A percentile compares a stretch with the other conserved stretches of the same genome.
These are phyloP conservation scores for Gastrophysa polygoni DNA, from an alignment of 2,888 invertebrate species.

Conservation along the genomic window DNA sequence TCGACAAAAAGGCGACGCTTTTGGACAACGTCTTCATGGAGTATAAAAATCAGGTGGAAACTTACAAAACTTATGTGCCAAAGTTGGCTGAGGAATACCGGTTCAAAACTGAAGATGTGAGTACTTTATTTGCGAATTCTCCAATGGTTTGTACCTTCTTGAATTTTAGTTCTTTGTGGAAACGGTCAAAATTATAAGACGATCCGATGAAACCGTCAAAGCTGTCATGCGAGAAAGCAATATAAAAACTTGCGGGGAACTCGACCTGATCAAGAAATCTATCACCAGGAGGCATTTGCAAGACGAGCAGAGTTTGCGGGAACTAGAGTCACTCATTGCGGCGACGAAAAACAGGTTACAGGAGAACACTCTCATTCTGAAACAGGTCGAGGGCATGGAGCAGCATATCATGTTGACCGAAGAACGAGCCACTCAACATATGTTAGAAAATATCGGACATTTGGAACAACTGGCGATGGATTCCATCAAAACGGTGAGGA, in stretches of 20 bases:
- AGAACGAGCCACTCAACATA: not conserved
- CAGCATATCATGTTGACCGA: slow-evolving; percentile 4
- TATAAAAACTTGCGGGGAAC: not conserved
- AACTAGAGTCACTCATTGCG: slow-evolving; percentile 10
- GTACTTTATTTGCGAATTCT: not conserved
- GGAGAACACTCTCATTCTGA: slow-evolving; percentile 14
- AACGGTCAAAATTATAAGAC: slow-evolving; percentile 3
- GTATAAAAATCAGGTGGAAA: slow-evolving; percentile 10
- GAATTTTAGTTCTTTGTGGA: slow-evolving; percentile 19
- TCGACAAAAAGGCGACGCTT: slow-evolving; percentile 7
- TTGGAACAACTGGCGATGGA: slow-evolving; percentile 13
- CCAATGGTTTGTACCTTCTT: too few relatives aligned
- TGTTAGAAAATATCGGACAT: slow-evolving; percentile 5
- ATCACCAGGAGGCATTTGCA: slow-evolving; percentile 6
- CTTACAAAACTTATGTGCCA: slow-evolving; percentile 10
- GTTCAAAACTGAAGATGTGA: slow-evolving; percentile 19
- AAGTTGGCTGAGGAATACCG: slow-evolving; percentile 12
- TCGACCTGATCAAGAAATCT: not conserved
- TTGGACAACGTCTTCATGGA: slow-evolving; percentile 11
- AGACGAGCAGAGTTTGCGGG: slow-evolving; percentile 9
- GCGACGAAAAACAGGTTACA: slow-evolving; percentile 19
- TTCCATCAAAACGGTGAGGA: slow-evolving; percentile 19
- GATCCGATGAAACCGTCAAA: not conserved
- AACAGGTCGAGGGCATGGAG: slow-evolving; percentile 10
- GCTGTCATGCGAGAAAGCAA: slow-evolving; percentile 7